Percentiles rank a stretch among this genome's conserved stretches.
phyloP scores from a whole-genome alignment of 1,140 invertebrate species.

The Argopecten irradians region DNA sequence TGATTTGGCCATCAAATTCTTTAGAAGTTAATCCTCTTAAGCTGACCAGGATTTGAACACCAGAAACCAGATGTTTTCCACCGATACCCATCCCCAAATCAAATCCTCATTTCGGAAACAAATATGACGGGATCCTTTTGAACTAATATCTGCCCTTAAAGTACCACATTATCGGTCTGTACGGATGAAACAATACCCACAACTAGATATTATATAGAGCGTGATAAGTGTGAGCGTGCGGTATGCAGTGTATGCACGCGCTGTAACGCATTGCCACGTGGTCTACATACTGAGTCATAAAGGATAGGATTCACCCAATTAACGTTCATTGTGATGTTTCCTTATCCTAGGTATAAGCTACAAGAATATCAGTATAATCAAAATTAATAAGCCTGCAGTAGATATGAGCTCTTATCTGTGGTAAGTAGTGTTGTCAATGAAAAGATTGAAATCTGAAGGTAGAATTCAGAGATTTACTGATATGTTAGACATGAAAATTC shows the following conservation, averaged over 20 bases:
- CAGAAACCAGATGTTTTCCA: background rate
- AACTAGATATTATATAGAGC: background rate
- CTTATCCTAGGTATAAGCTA: too few species aligned
- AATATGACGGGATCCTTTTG: background rate
- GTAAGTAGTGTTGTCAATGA: too few species aligned
- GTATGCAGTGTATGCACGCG: background rate
- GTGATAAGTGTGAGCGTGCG: background rate
- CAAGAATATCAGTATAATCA: too few species aligned
- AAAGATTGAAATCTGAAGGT: too few species aligned
- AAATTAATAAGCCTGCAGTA: too few species aligned
- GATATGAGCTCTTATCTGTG: too few species aligned
- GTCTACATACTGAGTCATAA: background rate
- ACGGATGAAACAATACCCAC: background rate
- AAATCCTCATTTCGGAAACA: background rate
- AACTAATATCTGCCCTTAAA: background rate
- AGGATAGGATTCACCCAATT: too few species aligned
- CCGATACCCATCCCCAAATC: background rate
- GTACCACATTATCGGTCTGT: background rate
- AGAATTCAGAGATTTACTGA: too few species aligned
- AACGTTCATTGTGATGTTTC: too few species aligned
- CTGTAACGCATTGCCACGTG: background rate
- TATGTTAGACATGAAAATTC: too few species aligned
- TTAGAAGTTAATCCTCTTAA: background rate
- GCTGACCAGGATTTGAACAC: background rate
- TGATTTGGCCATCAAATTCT: too few species aligned